Base-by-base conservation (phyloP, 2,888 invertebrate genomes). In the Villa cingulata region DNA sequence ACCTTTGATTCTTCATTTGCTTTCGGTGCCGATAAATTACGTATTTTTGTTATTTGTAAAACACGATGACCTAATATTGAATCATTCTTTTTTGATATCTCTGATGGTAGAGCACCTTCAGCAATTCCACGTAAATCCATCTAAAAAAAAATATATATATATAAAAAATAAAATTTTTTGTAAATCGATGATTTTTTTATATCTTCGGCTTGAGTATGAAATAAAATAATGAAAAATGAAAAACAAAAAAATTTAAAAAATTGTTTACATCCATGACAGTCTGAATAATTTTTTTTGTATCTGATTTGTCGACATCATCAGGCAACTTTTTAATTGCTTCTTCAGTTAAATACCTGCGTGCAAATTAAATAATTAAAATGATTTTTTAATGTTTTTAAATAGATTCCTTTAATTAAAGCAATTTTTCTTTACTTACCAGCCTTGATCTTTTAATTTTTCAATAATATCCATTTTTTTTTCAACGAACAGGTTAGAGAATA, bases 21-120 rank as follows among this genome's bases (percentile, higher is more conserved):
- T 70, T 92, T 94, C 5, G 94, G 92, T 29, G 90, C 89, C 14
- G 90, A 78, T 41, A 91, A 80, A 71, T 94, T 92, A 15, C 88
- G 77, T 43, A 91, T 74, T 70, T 89, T 89, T 64, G 85, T 84
- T 57, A 94, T 80, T 74, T 94, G 94, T 40, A 94, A 72, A 36
- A 94, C 81, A 54, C 90, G 72, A n/a, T 73, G 70, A 17, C 72
- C 73, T 47, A 72, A 69, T 43, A 77, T 61, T 3, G 56, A 57
- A 53, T 66, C 68, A 4, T 67, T 63, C 53, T 72, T 73, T 62
- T 81, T 81, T 49, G 73, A 70, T 48, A 82, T 72, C 39, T 82
- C 81, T 49, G 77, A 76, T n/a, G 82, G 78, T 54, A 87, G 73
- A 48, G 80, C 77, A 46, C 78, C 79, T 46, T 78, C 80, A n/a